A percentile compares a stretch with the other conserved stretches of the same genome.
Evolutionary conservation across 2,113 vertebrate genomes (phyloP).

Genomic region (Megaleporinus macrocephalus): DNA sequence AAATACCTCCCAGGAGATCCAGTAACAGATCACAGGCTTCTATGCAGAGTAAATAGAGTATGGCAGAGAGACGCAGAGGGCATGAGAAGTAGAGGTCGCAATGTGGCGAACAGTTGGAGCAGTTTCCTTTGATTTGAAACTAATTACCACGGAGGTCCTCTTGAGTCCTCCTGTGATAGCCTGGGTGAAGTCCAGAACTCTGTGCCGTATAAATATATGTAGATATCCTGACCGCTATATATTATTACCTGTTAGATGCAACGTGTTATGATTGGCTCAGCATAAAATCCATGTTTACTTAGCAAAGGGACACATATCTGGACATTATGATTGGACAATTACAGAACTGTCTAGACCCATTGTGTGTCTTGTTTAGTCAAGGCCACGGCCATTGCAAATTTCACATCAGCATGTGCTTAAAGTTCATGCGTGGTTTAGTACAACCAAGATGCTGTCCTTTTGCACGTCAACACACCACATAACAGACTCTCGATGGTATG

Average conservation of each 20-base stretch:
- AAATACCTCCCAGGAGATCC: conserved; percentile 37
- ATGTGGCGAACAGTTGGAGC: conserved; percentile 13
- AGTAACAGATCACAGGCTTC: conserved; percentile 16
- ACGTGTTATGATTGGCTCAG: conserved; percentile 67
- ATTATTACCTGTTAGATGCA: conserved; percentile 67
- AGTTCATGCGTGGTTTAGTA: background rate
- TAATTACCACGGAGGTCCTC: conserved; percentile 4
- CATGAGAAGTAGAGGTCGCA: conserved; percentile 20
- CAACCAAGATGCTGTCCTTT: background rate
- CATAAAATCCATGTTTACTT: conserved; percentile 50
- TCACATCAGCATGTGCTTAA: conserved; percentile 5
- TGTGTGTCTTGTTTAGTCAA: conserved; percentile 2
- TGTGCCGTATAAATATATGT: conserved; percentile 61
- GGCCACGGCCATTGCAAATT: background rate
- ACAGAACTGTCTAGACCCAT: conserved; percentile 48
- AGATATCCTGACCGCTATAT: conserved; percentile 63
- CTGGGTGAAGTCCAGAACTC: conserved; percentile 59
- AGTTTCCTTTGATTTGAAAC: conserved; percentile 4
- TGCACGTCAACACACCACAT: background rate
- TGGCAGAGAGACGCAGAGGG: conserved; percentile 19
- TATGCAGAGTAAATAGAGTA: conserved; percentile 35
- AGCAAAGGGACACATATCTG: conserved; percentile 46
- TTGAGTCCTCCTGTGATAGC: conserved; percentile 28
- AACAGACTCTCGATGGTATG: background rate
- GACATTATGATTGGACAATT: conserved; percentile 67